Evolutionary conservation across 37 sponge, comb jelly and placozoan species (phyloP).

Genomic region (Hormiphora californensis): DNA sequence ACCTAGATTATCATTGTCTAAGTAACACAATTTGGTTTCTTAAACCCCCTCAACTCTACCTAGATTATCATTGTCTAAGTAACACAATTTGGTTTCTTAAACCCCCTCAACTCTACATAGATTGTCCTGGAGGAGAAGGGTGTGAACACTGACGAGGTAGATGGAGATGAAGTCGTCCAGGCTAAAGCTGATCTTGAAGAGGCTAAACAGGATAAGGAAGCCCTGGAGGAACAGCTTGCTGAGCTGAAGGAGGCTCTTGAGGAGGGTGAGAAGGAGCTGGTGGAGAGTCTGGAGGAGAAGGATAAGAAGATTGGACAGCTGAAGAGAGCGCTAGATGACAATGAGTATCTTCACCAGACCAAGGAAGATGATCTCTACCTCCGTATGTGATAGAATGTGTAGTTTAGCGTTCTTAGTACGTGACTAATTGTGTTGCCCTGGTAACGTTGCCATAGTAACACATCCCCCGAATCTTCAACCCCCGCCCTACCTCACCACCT

Average conservation of each 20-base stretch:
- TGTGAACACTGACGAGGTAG: constrained; percentile 39
- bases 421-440: too few species aligned
- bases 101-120: too few species aligned
- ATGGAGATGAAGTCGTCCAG: constrained; percentile 15
- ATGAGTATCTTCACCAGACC: constrained; percentile 45
- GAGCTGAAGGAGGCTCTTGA: constrained; percentile 46
- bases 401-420: too few species aligned
- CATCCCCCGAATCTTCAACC: too few species aligned
- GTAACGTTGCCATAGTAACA: too few species aligned
- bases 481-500: too few species aligned
- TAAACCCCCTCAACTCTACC: too few species aligned
- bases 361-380: constrained; percentile 51
- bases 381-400: neutral
- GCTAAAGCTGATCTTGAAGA: constrained; percentile 48
- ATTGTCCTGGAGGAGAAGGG: constrained; percentile 38
- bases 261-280: constrained; percentile 17
- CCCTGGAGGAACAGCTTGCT: neutral
- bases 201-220: neutral
- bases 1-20: too few species aligned
- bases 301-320: constrained; percentile 47
- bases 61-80: too few species aligned
- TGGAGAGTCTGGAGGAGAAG: constrained; percentile 22
- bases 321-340: constrained; percentile 47
- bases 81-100: too few species aligned
- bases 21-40: too few species aligned